These are phyloP conservation scores for Varanus komodoensis DNA, from an alignment of 2,113 vertebrate species.

Conservation along the genomic window DNA sequence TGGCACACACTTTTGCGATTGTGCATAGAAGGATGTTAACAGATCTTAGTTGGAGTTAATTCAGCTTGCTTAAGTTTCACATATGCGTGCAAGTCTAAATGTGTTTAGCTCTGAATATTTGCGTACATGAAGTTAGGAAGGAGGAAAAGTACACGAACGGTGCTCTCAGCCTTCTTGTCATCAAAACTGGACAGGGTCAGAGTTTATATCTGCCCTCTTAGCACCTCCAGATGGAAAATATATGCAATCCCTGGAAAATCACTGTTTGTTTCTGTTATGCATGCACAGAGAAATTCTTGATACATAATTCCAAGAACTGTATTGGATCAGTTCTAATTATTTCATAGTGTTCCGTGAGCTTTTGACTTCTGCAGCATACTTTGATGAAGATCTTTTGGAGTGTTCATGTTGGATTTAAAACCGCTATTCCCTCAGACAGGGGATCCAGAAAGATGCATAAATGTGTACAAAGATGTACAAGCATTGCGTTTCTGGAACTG, in stretches of 20 bases:
- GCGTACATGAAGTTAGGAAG: neutral
- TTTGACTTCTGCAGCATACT: neutral
- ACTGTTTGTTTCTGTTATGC: neutral
- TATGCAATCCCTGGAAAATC: neutral
- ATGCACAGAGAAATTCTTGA: neutral
- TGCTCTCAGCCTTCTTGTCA: neutral
- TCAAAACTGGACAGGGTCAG: neutral
- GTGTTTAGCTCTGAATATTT: neutral
- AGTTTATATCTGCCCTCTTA: neutral
- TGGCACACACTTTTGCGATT: neutral
- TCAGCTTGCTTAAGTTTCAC: neutral
- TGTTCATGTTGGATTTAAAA: neutral
- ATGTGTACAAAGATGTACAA: neutral
- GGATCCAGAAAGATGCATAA: no score
- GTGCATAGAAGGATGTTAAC: neutral
- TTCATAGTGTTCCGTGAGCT: neutral
- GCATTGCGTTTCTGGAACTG: conserved; percentile 7
- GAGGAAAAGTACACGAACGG: neutral
- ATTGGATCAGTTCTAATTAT: neutral
- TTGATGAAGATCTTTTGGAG: neutral
- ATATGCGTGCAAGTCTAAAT: neutral
- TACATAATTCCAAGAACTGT: neutral
- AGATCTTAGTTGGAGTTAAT: neutral
- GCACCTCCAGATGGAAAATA: neutral
- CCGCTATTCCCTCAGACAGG: neutral